A percentile compares a stretch with the other conserved stretches of the same genome.
phyloP scores from a whole-genome alignment of 1,140 invertebrate species.

The Thaumetopoea pityocampa region DNA sequence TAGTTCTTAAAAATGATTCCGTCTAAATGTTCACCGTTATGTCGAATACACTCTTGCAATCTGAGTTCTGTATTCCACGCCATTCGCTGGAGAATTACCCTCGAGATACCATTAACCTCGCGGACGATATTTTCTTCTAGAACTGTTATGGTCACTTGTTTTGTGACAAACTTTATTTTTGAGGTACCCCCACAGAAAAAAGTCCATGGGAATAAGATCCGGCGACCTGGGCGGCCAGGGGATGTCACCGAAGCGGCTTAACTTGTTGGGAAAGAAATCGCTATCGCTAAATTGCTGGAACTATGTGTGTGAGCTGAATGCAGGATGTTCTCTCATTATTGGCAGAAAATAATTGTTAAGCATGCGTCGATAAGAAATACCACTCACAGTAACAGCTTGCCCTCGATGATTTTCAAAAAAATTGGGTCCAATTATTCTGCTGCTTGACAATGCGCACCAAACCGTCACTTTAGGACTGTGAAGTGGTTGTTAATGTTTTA shows the following conservation, averaged over 20 bases:
- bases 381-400: slow-evolving; percentile 15
- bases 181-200: slow-evolving; percentile 31
- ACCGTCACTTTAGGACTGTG: slow-evolving; percentile 44
- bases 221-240: slow-evolving; percentile 45
- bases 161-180: slow-evolving; percentile 38
- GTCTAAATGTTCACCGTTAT: no score
- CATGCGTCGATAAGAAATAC: slow-evolving; percentile 17
- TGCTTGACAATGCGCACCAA: slow-evolving; percentile 35
- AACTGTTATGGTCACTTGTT: not conserved
- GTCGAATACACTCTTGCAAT: not conserved
- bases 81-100: not conserved
- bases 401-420: slow-evolving; percentile 27
- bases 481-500: slow-evolving; percentile 36
- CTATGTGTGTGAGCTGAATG: slow-evolving; percentile 22
- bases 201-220: slow-evolving; percentile 1
- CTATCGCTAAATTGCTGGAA: slow-evolving; percentile 65
- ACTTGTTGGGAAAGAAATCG: slow-evolving; percentile 23
- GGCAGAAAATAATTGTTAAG: slow-evolving; percentile 21
- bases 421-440: slow-evolving; percentile 28
- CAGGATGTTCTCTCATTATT: slow-evolving; percentile 12
- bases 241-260: slow-evolving; percentile 39
- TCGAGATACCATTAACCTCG: slow-evolving; percentile 1
- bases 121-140: slow-evolving; percentile 16
- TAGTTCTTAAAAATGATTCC: no score
- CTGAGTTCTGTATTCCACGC: not conserved